Evolutionary conservation across 2,888 invertebrate genomes (phyloP).

Genomic region (Temnothorax rugatulus): DNA sequence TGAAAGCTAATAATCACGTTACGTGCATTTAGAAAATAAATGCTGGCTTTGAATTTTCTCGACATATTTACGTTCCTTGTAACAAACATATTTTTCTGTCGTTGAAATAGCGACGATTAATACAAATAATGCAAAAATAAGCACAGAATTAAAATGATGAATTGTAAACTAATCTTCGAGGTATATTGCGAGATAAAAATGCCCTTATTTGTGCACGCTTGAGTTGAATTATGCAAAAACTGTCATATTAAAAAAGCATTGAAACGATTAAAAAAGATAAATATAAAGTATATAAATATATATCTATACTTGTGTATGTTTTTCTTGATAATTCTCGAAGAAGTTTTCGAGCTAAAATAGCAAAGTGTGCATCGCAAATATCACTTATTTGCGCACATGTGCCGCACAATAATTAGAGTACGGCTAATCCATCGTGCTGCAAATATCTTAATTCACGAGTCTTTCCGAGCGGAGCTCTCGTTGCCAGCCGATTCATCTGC

Average conservation of each 20-base stretch:
- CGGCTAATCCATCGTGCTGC: neutral
- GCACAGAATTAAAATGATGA: neutral
- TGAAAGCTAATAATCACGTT: constrained; percentile 40
- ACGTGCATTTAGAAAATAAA: neutral
- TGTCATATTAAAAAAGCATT: neutral
- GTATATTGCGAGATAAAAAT: neutral
- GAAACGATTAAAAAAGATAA: no score
- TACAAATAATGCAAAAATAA: neutral
- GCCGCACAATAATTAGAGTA: constrained; percentile 26
- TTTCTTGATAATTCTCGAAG: neutral
- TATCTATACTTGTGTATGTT: neutral
- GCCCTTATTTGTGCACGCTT: neutral
- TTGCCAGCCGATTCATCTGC: neutral
- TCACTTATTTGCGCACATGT: neutral
- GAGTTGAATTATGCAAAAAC: neutral
- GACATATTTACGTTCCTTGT: neutral
- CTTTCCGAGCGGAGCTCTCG: neutral
- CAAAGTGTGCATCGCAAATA: neutral
- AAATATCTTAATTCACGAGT: neutral
- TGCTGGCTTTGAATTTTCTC: neutral
- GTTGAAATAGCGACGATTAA: neutral
- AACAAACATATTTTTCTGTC: constrained; percentile 19
- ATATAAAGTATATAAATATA: neutral
- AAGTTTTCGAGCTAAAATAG: constrained; percentile 7
- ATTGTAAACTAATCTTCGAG: neutral